Evolutionary conservation across 2,113 vertebrate genomes (phyloP).

Genomic region (Cephalophus harveyi): DNA sequence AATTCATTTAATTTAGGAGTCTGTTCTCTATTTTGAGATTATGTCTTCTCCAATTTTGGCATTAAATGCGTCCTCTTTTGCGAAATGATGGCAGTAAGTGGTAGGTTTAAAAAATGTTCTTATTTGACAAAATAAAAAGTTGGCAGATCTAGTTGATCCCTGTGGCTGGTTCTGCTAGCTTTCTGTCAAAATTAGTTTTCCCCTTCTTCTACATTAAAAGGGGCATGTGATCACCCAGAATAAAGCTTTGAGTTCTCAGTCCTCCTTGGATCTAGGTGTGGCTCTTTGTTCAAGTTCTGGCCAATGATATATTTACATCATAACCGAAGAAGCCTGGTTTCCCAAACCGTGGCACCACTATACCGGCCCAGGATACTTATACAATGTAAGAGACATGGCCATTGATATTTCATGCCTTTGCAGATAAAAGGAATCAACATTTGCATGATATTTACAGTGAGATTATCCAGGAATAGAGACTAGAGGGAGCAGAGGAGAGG

Average conservation of each 20-base stretch:
- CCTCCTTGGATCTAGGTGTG: neutral
- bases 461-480: neutral
- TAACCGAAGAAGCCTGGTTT: neutral
- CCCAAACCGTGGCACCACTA: neutral
- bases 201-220: neutral
- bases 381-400: neutral
- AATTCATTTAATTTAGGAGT: neutral
- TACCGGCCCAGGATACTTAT: neutral
- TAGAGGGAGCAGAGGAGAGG: neutral
- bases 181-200: neutral
- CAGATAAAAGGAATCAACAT: neutral
- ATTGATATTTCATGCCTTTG: neutral
- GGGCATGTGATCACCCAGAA: neutral
- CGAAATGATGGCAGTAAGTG: neutral
- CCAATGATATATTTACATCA: neutral
- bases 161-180: neutral
- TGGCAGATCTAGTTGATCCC: neutral
- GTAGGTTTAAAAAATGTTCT: neutral
- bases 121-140: constrained; percentile 7
- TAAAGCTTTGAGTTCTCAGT: neutral
- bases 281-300: neutral
- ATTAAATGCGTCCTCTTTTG: neutral
- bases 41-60: neutral
- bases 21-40: constrained; percentile 8
- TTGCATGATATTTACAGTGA: neutral